These are phyloP conservation scores for Limnephilus lunatus DNA, from an alignment of 2,888 invertebrate genomes.

Conservation along the genomic window DNA sequence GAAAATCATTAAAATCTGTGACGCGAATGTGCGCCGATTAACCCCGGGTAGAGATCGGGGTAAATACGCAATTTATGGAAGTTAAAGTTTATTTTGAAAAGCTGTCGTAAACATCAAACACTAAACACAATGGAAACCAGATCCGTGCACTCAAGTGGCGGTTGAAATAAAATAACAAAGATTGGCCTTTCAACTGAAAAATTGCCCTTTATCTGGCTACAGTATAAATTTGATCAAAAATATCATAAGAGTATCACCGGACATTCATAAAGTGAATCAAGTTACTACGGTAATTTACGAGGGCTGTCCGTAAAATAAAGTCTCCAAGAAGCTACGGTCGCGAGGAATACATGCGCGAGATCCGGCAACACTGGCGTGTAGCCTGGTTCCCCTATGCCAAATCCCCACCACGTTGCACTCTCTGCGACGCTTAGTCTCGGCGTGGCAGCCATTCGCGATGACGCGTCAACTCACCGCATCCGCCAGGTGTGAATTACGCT, in stretches of 20 bases:
- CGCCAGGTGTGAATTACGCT: no score
- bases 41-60: background rate
- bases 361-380: no score
- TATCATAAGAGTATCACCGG: background rate
- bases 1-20: background rate
- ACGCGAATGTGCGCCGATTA: background rate
- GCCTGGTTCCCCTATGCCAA: no score
- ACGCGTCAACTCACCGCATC: no score
- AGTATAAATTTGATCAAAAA: background rate
- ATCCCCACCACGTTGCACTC: no score
- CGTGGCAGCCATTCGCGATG: no score
- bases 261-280: background rate
- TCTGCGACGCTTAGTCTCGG: no score
- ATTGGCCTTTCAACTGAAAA: background rate
- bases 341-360: no score
- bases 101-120: slow-evolving; percentile 2
- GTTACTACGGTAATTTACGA: background rate
- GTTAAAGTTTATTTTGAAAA: background rate
- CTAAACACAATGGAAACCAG: background rate
- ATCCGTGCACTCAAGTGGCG: background rate
- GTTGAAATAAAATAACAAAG: background rate
- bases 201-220: background rate
- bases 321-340: no score
- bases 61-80: background rate
- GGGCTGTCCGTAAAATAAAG: no score